Conservation (phyloP, 2,888 invertebrate genomes). For the Camponotus fellah region DNA sequence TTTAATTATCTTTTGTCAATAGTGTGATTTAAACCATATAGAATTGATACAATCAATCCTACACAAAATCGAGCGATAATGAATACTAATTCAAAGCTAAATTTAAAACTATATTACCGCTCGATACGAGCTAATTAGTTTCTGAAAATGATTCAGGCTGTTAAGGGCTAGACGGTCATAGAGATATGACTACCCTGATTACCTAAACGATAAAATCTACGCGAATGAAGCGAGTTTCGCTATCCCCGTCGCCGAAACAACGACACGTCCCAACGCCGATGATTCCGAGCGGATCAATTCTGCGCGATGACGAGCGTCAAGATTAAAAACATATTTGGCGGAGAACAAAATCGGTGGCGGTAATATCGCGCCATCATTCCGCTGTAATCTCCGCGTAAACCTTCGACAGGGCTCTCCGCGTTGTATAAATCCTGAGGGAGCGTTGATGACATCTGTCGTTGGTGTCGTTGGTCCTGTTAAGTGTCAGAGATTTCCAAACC, state of each 20-base stretch:
- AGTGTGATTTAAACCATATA: neutral
- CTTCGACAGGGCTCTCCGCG: slow-evolving; percentile 49
- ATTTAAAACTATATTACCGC: neutral
- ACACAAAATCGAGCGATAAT: neutral
- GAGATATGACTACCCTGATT: slow-evolving; percentile 66
- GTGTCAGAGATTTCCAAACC: slow-evolving; percentile 41
- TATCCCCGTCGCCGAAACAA: slow-evolving; percentile 10
- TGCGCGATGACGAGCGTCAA: slow-evolving; percentile 40
- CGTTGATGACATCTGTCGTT: slow-evolving; percentile 48
- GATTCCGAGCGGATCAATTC: slow-evolving; percentile 40
- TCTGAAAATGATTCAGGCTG: slow-evolving; percentile 6
- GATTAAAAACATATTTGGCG: slow-evolving; percentile 46
- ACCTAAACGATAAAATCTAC: slow-evolving; percentile 58
- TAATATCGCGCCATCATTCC: neutral
- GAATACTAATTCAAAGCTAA: slow-evolving; percentile 16
- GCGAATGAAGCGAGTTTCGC: slow-evolving; percentile 49
- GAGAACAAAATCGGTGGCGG: slow-evolving; percentile 39
- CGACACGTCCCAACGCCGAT: slow-evolving; percentile 17
- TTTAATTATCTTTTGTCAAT: neutral
- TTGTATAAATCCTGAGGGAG: slow-evolving; percentile 60
- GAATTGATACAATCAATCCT: neutral
- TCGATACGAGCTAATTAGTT: slow-evolving; percentile 10
- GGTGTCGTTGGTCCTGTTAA: slow-evolving; percentile 64
- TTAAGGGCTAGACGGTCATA: slow-evolving; percentile 37
- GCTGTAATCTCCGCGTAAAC: slow-evolving; percentile 44